Evolutionary conservation across 2,797 vertebrate genomes (phyloP), one percentile per base, ranked within the genome.

Genomic region (Sebastes itinus): DNA sequence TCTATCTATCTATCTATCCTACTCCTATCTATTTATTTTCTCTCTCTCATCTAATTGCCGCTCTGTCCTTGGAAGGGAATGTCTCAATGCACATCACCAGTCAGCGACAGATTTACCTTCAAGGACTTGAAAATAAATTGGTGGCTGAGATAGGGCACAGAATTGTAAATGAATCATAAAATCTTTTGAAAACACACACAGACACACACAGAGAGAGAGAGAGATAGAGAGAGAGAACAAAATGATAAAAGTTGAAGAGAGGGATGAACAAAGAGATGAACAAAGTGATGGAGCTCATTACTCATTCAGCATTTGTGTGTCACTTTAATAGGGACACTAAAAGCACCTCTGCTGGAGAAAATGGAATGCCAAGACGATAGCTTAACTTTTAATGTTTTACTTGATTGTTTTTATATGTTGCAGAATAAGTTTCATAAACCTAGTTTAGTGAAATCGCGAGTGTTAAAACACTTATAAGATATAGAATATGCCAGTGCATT

Each of bases 51-150:
- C 27, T 81, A 72, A 73, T 69, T 69, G 58, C 54, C 54, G 6
- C 23, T 30, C 12, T 52, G 66, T 72, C 63, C 83, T 85, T 88
- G 75, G 58, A 60, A 65, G 32, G 33, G 22, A 49, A 71, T 69
- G 60, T 86, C 49, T 86, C 73, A 61, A 62, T 87, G 27, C 62
- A 69, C 67, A 82, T 87, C 68, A 30, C 20, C 62, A 70, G 65
- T 46, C 55, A 16, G 68, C 77, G 82, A 81, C 81, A 81, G 77
- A 79, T 81, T 85, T 82, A 88, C 35, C 54, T 78, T 78, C 68
- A 87, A 90, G 78, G 83, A 72, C 79, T 68, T 74, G 18, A 64
- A 86, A 81, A 87, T 86, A 79, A 86, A 86, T 82, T 61, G 66
- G 22, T 59, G 28, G 33, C 63, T 84, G 71, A 70, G 64, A 74